These are phyloP conservation scores for Ypsolopha scabrella DNA, from an alignment of 2,888 invertebrate species.

Conservation along the genomic window DNA sequence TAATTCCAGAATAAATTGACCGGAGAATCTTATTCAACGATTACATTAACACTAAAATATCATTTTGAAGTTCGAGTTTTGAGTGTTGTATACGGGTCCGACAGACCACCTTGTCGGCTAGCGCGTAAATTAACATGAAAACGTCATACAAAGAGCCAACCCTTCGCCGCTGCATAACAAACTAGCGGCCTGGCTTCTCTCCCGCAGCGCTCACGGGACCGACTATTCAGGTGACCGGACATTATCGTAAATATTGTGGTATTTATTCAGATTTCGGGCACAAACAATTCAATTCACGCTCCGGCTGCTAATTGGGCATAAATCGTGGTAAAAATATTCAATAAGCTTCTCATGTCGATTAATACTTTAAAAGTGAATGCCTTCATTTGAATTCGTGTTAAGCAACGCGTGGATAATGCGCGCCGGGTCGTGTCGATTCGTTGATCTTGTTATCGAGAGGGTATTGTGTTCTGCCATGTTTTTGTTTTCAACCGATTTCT, in stretches of 20 bases:
- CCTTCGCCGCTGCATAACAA: constrained; percentile 59
- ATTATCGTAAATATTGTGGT: constrained; percentile 69
- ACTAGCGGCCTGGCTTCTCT: constrained; percentile 18
- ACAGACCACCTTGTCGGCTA: constrained; percentile 58
- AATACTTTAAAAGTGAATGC: constrained; percentile 48
- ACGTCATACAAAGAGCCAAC: constrained; percentile 60
- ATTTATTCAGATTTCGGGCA: constrained; percentile 63
- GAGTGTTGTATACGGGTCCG: constrained; percentile 25
- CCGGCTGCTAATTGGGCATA: constrained; percentile 64
- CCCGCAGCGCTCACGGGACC: constrained; percentile 46
- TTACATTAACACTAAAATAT: constrained; percentile 61
- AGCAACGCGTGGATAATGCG: constrained; percentile 48
- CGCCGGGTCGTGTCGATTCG: constrained; percentile 31
- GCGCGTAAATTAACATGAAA: constrained; percentile 32
- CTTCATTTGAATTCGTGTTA: constrained; percentile 54
- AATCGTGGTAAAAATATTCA: constrained; percentile 64
- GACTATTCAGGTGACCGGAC: constrained; percentile 54
- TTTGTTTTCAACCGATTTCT: constrained; percentile 18
- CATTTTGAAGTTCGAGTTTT: constrained; percentile 38
- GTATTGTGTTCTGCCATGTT: constrained; percentile 24
- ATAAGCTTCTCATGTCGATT: constrained; percentile 62
- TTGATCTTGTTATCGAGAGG: constrained; percentile 29
- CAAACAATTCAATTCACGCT: constrained; percentile 70
- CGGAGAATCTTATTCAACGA: constrained; percentile 32
- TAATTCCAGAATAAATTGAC: constrained; percentile 36